Base-by-base conservation (phyloP, 1,140 invertebrate genomes). In the Eumaeus atala region DNA sequence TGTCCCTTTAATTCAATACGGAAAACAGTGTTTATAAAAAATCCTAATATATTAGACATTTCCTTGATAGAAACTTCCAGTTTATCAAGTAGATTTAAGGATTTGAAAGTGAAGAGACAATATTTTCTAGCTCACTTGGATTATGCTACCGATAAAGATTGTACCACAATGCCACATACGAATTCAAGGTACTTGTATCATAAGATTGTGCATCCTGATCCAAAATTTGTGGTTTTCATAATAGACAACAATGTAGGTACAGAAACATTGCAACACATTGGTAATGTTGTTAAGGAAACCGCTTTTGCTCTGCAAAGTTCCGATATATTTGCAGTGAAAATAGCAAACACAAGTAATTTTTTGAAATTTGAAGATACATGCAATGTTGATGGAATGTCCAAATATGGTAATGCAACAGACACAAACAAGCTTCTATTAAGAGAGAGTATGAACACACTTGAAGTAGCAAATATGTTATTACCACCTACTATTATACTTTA, bases 91-190 rank as follows among this genome's bases (percentile, higher is more conserved):
- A 69, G 75, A 16, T 79, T 77, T 36, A 83, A 86, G 66, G 83
- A 87, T 64, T 72, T 87, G 34, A 88, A 87, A 77, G 75, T 88
- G 12, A 87, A 88, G 59, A 70, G 84, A 53, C 83, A 83, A 61
- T 87, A 87, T 61, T 88, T 80, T 55, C 61, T 88, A 28, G 78
- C 86, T 5, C 77, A 85, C 51, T 70, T 82, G 42, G 86, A 87
- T 62, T 84, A 83, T 64, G 86, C 81, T 17, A 88, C 86, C 42
- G 86, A 87, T 38, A 81, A 70, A 62, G 73, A 83, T 56, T 88
- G 86, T 71, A 65, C 81, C 18, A 64, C 70, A 11, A 77, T 79
- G 66, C 74, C 84, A 48, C 75, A 80, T 36, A 78, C 78, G 16
- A 82, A 85, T 62, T 70, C 83, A 47, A 74, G 87, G 53, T 80